Base-by-base conservation (phyloP, 2,888 invertebrate genomes). In the Drosophila heteroneura region DNA sequence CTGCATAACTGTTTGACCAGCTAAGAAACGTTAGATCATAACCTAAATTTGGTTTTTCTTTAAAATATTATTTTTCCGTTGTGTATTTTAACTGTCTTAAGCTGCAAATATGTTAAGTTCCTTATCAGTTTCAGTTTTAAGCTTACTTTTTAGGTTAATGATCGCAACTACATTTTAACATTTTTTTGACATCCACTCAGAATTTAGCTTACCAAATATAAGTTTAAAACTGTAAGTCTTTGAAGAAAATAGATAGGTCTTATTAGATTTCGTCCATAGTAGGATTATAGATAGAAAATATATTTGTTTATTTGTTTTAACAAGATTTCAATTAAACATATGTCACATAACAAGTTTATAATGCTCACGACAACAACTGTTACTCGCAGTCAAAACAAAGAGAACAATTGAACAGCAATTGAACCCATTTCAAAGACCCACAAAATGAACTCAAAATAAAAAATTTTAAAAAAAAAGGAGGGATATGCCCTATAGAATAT, bases 331-430 rank as follows among this genome's bases (percentile, higher is more conserved):
- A 62, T 65, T 51, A 49, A 51, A 47, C 49, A 53, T 44, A 51
- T 58, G 5, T 33, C 5, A 5, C 26, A 37, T 9, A 53, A 3
- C 16, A 7, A 39, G 5, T 44, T 37, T 37, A 16, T 44, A 39
- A 65, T 32, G 30, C 35, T 33, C 28, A 44, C 30, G 44, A 51
- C 28, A 60, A 33, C 54, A 69, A 54, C 59, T 67, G 67, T 33
- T 53, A 35, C 19, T 5, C 33, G 32, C 44, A 58, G 39, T 62
- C 66, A 58, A 56, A 79, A 76, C 69, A 80, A 76, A 70, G 58
- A 54, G 6, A 60, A 52, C 69, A 72, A 86, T 89, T 74, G 74
- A 30, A 44, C 28, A 53, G 44, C 68, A 74, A 83, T 71, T 65
- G 70, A 70, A 61, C 33, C 22, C 26, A 22, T 57, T 76, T 69